Base-by-base conservation (phyloP, 2,797 vertebrate genomes). In the Artibeus jamaicensis region DNA sequence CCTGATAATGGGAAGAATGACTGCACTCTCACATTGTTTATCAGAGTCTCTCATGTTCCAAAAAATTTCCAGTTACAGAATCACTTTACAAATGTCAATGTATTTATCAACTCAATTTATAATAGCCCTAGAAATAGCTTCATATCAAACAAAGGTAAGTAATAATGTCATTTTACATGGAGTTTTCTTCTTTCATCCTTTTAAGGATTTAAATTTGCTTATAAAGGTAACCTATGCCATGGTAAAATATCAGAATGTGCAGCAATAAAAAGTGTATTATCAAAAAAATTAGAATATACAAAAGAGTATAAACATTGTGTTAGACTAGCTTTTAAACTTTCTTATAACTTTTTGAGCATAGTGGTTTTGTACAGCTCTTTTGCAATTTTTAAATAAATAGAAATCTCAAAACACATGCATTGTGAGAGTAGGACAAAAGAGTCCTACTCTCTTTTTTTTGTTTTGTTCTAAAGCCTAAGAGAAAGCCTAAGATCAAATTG, bases 91-190 rank as follows among this genome's bases (percentile, higher is more conserved):
- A 42, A n/a, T 86, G 37, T 42, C 18, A 79, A 34, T 76, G 26
- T 84, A 44, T 94, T 87, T 68, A 77, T 90, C 44, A 76, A 74
- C 44, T 81, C 24, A 65, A 67, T 74, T 94, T 74, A 76, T 85
- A 19, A 57, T 50, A 76, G 67, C 70, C 21, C 19, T 76, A 15
- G 21, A 89, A 76, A 62, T 50, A 84, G 87, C 57, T 68, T 39
- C 15, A 46, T 21, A n/a, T 92, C 16, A 74, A 76, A 48, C 24
- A 62, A 44, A 71, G 22, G 14, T 53, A 42, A 57, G 11, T 32
- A 65, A 79, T 74, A 78, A 83, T 86, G n/a, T 1, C 32, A 39
- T 90, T 86, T 81, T 78, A 34, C n/a, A 34, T 37, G 21, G n/a
- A 78, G 18, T 53, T 87, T 34, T 84, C 73, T 70, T 53, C 12